Percentiles rank a stretch among this genome's conserved stretches.
These are phyloP conservation scores for Corythornis vintsioides DNA, from an alignment of 2,113 vertebrate species.

Conservation along the genomic window DNA sequence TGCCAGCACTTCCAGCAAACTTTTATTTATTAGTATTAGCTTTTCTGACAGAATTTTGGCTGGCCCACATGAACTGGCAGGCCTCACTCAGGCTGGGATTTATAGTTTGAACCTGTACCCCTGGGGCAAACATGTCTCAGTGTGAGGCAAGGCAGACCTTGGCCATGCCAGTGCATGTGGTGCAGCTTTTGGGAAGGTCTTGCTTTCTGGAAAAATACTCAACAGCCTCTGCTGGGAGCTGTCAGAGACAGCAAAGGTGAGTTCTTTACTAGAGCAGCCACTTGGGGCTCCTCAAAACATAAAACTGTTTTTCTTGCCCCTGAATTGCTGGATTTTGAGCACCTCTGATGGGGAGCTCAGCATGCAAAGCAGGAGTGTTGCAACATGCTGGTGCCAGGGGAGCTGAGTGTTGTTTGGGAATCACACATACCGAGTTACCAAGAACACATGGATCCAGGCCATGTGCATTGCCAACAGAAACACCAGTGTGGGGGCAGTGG, in stretches of 20 bases:
- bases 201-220: background rate
- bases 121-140: background rate
- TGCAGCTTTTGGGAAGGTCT: background rate
- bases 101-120: background rate
- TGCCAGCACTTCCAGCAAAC: background rate
- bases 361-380: background rate
- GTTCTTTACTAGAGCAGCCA: background rate
- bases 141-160: background rate
- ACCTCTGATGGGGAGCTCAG: background rate
- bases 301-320: background rate
- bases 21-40: background rate
- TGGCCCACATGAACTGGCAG: background rate
- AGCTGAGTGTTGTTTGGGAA: background rate
- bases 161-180: rapidly evolving
- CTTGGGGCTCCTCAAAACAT: background rate
- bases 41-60: conserved; percentile 26
- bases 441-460: background rate
- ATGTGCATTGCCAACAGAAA: background rate
- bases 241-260: background rate
- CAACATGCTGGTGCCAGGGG: background rate
- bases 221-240: background rate
- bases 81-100: background rate
- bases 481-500: background rate
- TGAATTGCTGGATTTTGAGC: background rate
- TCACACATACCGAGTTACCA: background rate